phyloP scores from a whole-genome alignment of 2,888 invertebrate genomes.

The Dynastes hyllus region DNA sequence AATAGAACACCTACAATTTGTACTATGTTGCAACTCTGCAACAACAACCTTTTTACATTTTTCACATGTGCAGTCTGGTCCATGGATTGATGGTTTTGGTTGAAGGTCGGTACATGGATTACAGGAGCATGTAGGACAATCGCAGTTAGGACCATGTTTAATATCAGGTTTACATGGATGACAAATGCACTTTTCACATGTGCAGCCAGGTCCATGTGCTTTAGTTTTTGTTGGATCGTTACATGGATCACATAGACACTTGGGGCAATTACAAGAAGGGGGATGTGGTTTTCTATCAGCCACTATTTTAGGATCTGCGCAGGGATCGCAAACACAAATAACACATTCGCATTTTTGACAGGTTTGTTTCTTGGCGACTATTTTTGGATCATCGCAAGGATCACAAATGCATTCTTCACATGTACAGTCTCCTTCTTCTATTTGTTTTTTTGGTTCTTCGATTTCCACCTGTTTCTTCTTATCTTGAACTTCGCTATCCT shows the following conservation, averaged over 20 bases:
- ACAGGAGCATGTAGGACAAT: conserved; percentile 48
- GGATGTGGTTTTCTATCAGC: conserved; percentile 39
- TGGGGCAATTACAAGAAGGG: conserved; percentile 46
- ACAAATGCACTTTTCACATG: conserved; percentile 50
- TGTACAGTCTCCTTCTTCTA: conserved; percentile 40
- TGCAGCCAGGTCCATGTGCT: conserved; percentile 44
- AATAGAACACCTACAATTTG: conserved; percentile 23
- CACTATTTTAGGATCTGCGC: conserved; percentile 36
- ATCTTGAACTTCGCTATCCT: conserved; percentile 35
- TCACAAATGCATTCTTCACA: conserved; percentile 48
- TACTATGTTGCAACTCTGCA: conserved; percentile 3
- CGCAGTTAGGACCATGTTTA: conserved; percentile 32
- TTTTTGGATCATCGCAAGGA: conserved; percentile 46
- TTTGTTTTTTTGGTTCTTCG: not conserved
- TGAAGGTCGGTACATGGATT: conserved; percentile 46
- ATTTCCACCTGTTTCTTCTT: not conserved
- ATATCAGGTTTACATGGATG: conserved; percentile 47
- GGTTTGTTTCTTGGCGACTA: not conserved
- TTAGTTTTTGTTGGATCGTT: conserved; percentile 37
- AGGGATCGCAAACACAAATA: conserved; percentile 43
- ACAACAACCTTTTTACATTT: conserved; percentile 25
- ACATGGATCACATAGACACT: conserved; percentile 50
- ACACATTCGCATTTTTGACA: conserved; percentile 29
- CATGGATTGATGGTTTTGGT: conserved; percentile 20
- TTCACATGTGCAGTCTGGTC: conserved; percentile 46